These are phyloP conservation scores for Tapera naevia DNA, from an alignment of 2,797 vertebrate genomes.

Conservation along the genomic window DNA sequence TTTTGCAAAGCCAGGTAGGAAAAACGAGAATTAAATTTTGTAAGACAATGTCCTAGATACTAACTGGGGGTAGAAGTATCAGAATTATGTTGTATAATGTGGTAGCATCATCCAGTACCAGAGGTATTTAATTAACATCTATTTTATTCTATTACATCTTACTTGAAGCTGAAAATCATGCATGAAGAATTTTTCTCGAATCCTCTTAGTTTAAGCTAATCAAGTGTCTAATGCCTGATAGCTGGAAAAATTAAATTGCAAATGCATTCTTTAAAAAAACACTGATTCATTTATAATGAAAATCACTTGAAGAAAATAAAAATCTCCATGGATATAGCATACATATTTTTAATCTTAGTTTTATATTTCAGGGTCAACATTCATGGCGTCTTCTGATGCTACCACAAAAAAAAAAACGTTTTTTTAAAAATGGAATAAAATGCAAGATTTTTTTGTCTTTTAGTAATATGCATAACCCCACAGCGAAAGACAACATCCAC, in stretches of 20 bases:
- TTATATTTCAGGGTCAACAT: background rate
- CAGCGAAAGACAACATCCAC: background rate
- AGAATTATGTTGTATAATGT: background rate
- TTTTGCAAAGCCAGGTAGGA: background rate
- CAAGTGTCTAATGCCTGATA: conserved; percentile 43
- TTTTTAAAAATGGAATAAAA: background rate
- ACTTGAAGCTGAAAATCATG: conserved; percentile 42
- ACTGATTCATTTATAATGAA: conserved; percentile 25
- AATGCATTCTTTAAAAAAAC: conserved; percentile 32
- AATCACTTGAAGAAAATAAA: background rate
- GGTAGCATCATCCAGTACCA: background rate
- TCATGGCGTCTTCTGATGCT: background rate
- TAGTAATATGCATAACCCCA: background rate
- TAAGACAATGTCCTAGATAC: background rate
- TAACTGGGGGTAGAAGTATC: background rate
- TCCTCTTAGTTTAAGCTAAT: conserved; percentile 46
- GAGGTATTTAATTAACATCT: conserved; percentile 54
- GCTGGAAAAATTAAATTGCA: conserved; percentile 48
- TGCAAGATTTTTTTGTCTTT: background rate
- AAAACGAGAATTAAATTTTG: background rate
- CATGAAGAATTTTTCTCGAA: conserved; percentile 6
- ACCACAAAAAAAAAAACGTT: background rate
- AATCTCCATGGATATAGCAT: accelerated
- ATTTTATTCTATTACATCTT: conserved; percentile 44
- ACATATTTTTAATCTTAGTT: background rate